Percentiles rank a stretch among this genome's conserved stretches.
Evolutionary conservation across 2,113 vertebrate genomes (phyloP).

Genomic region (Crotophaga sulcirostris): DNA sequence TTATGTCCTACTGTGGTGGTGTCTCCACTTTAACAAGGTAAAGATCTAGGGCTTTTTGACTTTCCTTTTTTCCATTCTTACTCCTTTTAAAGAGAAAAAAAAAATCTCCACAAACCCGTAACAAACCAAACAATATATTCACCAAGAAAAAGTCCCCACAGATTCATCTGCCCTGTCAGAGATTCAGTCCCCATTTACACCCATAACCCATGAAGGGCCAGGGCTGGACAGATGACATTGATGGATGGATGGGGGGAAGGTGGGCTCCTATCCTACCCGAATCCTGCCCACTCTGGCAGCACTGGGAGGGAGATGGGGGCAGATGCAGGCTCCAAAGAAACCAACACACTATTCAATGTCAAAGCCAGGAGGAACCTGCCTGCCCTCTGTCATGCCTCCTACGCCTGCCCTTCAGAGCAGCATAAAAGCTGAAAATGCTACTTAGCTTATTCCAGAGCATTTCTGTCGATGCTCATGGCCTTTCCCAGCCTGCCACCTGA

Average conservation of each 20-base stretch:
- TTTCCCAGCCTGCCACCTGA: neutral
- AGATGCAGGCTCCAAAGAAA: neutral
- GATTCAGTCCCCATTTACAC: neutral
- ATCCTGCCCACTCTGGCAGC: fast-evolving
- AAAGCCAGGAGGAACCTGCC: neutral
- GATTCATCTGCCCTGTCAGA: neutral
- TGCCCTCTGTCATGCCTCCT: neutral
- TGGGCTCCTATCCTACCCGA: neutral
- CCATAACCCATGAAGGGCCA: neutral
- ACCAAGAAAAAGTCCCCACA: neutral
- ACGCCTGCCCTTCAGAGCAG: neutral
- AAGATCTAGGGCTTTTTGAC: conserved; percentile 43
- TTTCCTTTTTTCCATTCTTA: conserved; percentile 40
- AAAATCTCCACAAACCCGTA: neutral
- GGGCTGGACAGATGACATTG: neutral
- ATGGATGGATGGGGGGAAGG: neutral
- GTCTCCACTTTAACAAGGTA: conserved; percentile 54
- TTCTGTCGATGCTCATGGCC: neutral
- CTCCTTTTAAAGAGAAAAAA: neutral
- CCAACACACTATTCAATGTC: neutral
- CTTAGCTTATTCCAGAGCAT: neutral
- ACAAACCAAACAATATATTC: neutral
- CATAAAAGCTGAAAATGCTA: neutral
- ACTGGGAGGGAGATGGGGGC: neutral
- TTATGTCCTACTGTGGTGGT: conserved; percentile 62